phyloP scores from a whole-genome alignment of 2,113 vertebrate species.

The pig (Sus scrofa) region T2T-Sscrofa CM000816.6:96764501-96765000 shows the following conservation, averaged over 20 bases:
- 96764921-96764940: neutral
- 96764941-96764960: neutral
- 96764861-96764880: neutral
- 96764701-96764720: neutral
- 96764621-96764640: constrained; percentile 3
- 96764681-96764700: neutral
- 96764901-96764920: neutral
- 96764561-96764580: neutral
- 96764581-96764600: neutral
- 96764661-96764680: neutral
- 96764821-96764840: neutral
- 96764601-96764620: neutral
- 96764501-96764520: neutral
- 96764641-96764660: neutral
- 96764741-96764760: neutral
- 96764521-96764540: neutral
- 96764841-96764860: neutral
- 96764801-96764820: neutral
- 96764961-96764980: neutral
- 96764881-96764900: neutral
- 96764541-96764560: neutral
- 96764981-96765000: neutral
- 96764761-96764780: neutral
- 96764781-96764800: neutral
- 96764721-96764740: neutral